Evolutionary conservation across 2,113 vertebrate species (phyloP).

Genomic region (Pelobates fuscus): DNA sequence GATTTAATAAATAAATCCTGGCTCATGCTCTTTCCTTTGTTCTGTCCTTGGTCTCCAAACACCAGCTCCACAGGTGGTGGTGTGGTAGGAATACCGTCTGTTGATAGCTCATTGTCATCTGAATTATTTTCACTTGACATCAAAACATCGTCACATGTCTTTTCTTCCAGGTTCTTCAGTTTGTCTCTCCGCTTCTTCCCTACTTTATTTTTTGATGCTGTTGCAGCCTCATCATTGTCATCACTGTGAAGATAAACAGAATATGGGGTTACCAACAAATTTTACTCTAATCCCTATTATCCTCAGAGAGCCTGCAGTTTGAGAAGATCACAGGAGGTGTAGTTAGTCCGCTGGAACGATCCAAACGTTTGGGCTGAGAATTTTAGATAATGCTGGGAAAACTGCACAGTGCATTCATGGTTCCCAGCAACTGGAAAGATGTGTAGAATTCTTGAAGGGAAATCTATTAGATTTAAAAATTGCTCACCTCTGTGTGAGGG

Average conservation of each 20-base stretch:
- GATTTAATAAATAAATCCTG: neutral
- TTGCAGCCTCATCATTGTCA: conserved; percentile 23
- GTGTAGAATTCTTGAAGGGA: too few relatives aligned
- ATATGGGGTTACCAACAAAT: neutral
- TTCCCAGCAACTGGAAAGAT: too few relatives aligned
- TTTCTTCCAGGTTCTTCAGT: conserved; percentile 12
- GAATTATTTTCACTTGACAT: neutral
- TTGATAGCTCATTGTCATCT: neutral
- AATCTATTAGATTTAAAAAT: too few relatives aligned
- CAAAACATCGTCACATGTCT: neutral
- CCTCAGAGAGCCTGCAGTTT: too few relatives aligned
- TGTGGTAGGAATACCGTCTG: neutral
- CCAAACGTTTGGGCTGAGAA: too few relatives aligned
- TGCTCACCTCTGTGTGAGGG: conserved; percentile 59
- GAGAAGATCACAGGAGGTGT: too few relatives aligned
- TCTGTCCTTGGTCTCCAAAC: neutral
- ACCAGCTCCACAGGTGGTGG: neutral
- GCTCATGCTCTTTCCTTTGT: neutral
- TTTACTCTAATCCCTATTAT: too few relatives aligned
- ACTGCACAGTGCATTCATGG: too few relatives aligned
- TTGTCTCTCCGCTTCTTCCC: conserved; percentile 64
- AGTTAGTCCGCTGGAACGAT: too few relatives aligned
- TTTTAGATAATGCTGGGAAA: too few relatives aligned
- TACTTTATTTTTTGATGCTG: conserved; percentile 55
- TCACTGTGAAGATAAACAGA: conserved; percentile 44